Evolutionary conservation across 2,888 invertebrate species (phyloP).

Genomic region (Pheosia tremula): DNA sequence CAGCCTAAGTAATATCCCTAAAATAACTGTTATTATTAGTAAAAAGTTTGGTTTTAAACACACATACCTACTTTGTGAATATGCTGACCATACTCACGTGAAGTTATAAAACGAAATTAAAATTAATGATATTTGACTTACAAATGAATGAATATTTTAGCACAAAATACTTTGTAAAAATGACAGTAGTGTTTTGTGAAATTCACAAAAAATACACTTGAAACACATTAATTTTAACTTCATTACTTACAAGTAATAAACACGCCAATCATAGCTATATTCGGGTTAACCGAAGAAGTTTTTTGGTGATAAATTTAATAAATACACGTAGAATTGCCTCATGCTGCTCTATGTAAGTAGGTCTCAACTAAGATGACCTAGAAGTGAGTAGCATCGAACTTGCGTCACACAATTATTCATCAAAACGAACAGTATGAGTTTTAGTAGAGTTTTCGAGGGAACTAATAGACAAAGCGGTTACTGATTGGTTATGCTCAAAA

Average conservation of each 20-base stretch:
- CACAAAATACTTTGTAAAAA: not conserved
- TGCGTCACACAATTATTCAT: not conserved
- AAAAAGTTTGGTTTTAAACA: too few relatives aligned
- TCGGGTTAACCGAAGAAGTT: not conserved
- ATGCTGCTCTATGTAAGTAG: not conserved
- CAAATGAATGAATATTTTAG: slow-evolving; percentile 1
- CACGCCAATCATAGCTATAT: slow-evolving; percentile 6
- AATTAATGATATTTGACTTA: slow-evolving; percentile 31
- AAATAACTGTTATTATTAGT: too few relatives aligned
- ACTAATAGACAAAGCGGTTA: too few relatives aligned
- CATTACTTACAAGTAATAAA: slow-evolving; percentile 1
- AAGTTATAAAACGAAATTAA: slow-evolving; percentile 15
- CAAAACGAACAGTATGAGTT: too few relatives aligned
- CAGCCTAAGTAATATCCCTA: too few relatives aligned
- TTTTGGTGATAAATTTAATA: not conserved
- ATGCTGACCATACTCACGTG: not conserved
- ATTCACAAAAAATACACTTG: slow-evolving; percentile 1
- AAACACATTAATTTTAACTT: not conserved
- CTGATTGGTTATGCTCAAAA: too few relatives aligned
- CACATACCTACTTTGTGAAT: not conserved
- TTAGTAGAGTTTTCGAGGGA: too few relatives aligned
- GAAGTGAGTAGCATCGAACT: not conserved
- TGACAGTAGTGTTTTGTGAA: slow-evolving; percentile 1
- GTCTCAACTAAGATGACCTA: not conserved
- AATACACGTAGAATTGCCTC: not conserved